phyloP scores from a whole-genome alignment of 2,113 vertebrate species.

The Sinocyclocheilus maitianheensis region DNA sequence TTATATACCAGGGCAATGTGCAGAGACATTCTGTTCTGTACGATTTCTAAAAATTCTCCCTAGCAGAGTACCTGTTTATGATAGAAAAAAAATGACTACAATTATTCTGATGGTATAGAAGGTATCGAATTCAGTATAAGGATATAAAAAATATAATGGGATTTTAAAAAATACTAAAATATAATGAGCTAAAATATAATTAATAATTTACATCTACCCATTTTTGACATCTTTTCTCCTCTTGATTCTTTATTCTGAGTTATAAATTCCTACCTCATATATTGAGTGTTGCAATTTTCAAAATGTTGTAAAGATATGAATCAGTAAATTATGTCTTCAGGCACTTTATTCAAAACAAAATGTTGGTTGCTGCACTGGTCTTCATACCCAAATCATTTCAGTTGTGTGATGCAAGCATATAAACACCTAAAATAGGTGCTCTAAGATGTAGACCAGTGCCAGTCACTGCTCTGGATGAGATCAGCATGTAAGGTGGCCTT shows the following conservation, averaged over 20 bases:
- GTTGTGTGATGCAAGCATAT: not conserved
- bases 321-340: not conserved
- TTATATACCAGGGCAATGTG: not conserved
- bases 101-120: not conserved
- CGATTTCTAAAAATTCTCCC: not conserved
- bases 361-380: not conserved
- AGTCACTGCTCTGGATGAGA: too few species aligned
- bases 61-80: not conserved
- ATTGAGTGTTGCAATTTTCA: not conserved
- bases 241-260: not conserved
- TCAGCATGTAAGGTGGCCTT: too few species aligned
- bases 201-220: not conserved
- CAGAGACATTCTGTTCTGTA: not conserved
- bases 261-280: not conserved
- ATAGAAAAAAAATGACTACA: not conserved
- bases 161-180: not conserved
- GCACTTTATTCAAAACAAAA: not conserved
- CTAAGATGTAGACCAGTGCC: too few species aligned
- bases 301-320: not conserved
- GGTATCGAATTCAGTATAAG: not conserved
- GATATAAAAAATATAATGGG: not conserved
- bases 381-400: not conserved
- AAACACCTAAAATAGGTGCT: not conserved
- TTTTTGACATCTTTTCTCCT: not conserved
- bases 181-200: not conserved